A percentile compares a stretch with the other conserved stretches of the same genome.
Evolutionary conservation across 2,113 vertebrate species (phyloP).

Genomic region (Orthonyx spaldingii): DNA sequence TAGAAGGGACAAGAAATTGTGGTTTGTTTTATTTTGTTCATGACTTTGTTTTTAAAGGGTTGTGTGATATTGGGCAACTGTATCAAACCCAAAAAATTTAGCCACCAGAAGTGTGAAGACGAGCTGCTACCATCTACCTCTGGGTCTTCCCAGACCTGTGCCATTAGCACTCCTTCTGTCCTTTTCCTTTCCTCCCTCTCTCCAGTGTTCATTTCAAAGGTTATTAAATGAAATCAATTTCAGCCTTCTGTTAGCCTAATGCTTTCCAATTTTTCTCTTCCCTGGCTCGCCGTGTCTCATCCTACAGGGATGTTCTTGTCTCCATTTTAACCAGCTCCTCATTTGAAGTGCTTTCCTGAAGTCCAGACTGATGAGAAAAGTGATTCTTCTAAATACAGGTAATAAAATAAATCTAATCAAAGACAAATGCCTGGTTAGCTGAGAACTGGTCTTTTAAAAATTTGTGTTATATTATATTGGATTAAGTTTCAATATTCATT

Average conservation of each 20-base stretch:
- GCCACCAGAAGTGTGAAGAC: not conserved
- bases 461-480: not conserved
- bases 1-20: not conserved
- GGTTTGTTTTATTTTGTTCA: not conserved
- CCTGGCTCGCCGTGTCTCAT: not conserved
- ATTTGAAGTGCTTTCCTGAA: not conserved
- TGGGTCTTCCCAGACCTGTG: not conserved
- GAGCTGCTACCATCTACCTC: not conserved
- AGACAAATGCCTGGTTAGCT: not conserved
- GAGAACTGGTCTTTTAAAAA: not conserved
- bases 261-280: not conserved
- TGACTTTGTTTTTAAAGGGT: not conserved
- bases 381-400: not conserved
- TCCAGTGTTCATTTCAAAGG: not conserved
- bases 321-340: not conserved
- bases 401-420: not conserved
- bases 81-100: not conserved
- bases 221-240: not conserved
- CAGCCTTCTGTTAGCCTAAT: not conserved
- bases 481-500: not conserved
- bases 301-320: not conserved
- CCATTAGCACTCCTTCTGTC: not conserved
- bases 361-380: not conserved
- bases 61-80: not conserved
- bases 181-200: not conserved